A percentile compares a stretch with the other conserved stretches of the same genome.
Evolutionary conservation across 2,888 invertebrate species (phyloP).

Genomic region (Therioaphis trifolii): DNA sequence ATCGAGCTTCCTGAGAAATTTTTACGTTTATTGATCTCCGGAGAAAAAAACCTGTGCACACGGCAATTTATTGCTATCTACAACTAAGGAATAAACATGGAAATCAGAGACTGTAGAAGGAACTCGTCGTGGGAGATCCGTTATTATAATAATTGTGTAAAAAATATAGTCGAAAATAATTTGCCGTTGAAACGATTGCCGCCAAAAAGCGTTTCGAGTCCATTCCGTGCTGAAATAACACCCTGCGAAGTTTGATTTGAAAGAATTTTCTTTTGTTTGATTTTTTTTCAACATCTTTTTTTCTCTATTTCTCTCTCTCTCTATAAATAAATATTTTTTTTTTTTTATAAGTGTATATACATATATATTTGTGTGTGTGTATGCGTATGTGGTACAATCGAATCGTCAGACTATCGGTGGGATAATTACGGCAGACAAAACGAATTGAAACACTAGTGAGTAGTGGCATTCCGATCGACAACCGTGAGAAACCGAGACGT

Average conservation of each 20-base stretch:
- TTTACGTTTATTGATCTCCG: neutral
- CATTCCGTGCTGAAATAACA: neutral
- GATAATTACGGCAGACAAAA: constrained; percentile 51
- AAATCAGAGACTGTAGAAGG: constrained; percentile 1
- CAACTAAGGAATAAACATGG: neutral
- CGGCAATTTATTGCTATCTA: neutral
- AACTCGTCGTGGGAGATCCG: constrained; percentile 35
- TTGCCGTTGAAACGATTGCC: constrained; percentile 3
- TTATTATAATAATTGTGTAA: neutral
- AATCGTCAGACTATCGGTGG: constrained; percentile 43
- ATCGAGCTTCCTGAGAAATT: neutral
- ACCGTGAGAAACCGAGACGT: constrained; percentile 60
- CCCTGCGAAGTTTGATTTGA: neutral
- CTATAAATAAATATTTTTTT: too few relatives aligned
- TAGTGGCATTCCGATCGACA: constrained; percentile 57
- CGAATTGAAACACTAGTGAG: constrained; percentile 46
- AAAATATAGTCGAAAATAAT: constrained; percentile 7
- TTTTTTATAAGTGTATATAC: neutral
- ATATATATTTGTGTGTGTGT: neutral
- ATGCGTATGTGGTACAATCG: constrained; percentile 6
- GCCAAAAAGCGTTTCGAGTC: neutral
- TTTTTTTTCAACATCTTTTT: neutral
- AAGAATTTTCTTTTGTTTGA: neutral
- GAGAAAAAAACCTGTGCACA: neutral
- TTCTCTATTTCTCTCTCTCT: neutral